phyloP scores from a whole-genome alignment of 2,888 invertebrate species.

The Cataglyphis albicans region DNA sequence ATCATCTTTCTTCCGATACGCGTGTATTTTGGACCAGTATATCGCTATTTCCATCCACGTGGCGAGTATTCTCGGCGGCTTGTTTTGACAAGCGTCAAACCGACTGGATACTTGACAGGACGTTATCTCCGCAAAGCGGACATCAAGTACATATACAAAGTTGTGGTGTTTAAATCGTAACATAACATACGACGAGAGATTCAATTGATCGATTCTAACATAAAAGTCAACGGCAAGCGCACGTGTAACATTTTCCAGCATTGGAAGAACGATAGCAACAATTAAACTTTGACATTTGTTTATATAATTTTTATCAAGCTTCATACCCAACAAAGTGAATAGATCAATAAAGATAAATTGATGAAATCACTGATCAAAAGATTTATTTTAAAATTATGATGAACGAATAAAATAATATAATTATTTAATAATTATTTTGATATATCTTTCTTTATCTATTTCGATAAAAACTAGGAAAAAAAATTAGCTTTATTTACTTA shows the following conservation, averaged over 20 bases:
- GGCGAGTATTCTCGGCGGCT: conserved; percentile 65
- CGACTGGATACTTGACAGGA: conserved; percentile 60
- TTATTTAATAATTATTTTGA: not conserved
- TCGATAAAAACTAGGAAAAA: not conserved
- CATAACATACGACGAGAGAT: conserved; percentile 27
- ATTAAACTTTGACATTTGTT: conserved; percentile 10
- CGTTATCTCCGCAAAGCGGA: conserved; percentile 48
- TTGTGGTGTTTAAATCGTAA: conserved; percentile 37
- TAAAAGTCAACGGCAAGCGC: conserved; percentile 25
- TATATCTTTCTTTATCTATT: not conserved
- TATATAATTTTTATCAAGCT: not conserved
- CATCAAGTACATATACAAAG: conserved; percentile 44
- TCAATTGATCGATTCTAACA: conserved; percentile 13
- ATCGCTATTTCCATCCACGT: conserved; percentile 65
- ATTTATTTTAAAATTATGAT: not conserved
- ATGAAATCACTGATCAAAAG: not conserved
- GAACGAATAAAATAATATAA: not conserved
- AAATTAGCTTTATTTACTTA: not conserved
- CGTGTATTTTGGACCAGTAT: conserved; percentile 65
- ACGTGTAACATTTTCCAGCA: conserved; percentile 5
- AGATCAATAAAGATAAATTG: not conserved
- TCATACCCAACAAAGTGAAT: not conserved
- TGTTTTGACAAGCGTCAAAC: conserved; percentile 69
- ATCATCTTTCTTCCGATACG: conserved; percentile 67
- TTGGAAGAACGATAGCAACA: not conserved